These are phyloP conservation scores for Anguilla japonica DNA, from an alignment of 2,113 vertebrate species.

Conservation along the genomic window DNA sequence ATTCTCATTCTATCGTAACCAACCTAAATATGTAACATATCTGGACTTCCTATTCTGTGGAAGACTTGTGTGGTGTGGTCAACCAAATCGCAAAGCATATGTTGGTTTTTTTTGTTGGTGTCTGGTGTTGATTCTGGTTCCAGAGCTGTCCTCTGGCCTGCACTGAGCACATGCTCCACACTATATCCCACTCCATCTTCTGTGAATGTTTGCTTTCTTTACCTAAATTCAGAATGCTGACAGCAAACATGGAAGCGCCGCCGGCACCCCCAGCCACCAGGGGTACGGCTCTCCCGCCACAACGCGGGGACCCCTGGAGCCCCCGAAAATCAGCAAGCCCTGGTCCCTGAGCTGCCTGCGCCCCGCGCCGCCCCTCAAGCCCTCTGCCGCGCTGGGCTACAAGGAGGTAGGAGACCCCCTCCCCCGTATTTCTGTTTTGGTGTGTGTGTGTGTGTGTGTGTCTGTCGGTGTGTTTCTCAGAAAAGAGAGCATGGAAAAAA, in stretches of 20 bases:
- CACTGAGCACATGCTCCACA: too few relatives aligned
- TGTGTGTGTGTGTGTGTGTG: background rate
- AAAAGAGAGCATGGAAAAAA: background rate
- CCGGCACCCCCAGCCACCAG: slow-evolving; percentile 65
- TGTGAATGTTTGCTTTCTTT: background rate
- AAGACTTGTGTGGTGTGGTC: background rate
- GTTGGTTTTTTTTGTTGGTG: background rate
- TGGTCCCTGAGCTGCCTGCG: slow-evolving; percentile 97
- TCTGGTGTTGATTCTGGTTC: too few relatives aligned
- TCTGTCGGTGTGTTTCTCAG: background rate
- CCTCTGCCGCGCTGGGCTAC: slow-evolving; percentile 91
- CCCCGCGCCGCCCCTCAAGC: slow-evolving; percentile 92
- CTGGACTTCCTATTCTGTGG: background rate
- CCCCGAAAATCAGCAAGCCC: slow-evolving; percentile 88
- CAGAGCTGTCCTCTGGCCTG: too few relatives aligned
- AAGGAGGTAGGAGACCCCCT: slow-evolving; percentile 84
- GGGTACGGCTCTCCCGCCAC: slow-evolving; percentile 71
- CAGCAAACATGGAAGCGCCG: slow-evolving; percentile 55
- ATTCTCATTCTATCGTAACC: background rate
- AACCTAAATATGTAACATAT: background rate
- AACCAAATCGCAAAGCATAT: background rate
- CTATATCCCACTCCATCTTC: too few relatives aligned
- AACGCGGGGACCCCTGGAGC: slow-evolving; percentile 85
- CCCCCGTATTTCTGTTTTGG: background rate
- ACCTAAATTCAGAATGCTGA: slow-evolving; percentile 54